Percentiles rank a stretch among this genome's conserved stretches.
Evolutionary conservation across 2,888 invertebrate genomes (phyloP).

Genomic region (Amiota mariae): DNA sequence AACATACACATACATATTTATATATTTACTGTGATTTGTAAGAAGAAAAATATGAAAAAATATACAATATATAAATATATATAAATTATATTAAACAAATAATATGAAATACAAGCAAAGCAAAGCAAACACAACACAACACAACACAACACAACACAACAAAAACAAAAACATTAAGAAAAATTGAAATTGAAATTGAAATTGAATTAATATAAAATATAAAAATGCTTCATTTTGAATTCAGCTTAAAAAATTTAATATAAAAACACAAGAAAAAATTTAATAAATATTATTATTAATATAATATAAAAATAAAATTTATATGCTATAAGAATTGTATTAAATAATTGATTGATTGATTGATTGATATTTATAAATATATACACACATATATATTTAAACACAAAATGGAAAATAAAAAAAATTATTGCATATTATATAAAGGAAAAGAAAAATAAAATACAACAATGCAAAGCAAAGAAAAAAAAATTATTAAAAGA

Average conservation of each 20-base stretch:
- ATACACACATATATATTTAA: not conserved
- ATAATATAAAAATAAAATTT: not conserved
- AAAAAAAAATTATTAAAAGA: not conserved
- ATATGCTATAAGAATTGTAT: not conserved
- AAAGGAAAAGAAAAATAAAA: slow-evolving; percentile 1
- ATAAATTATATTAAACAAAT: slow-evolving; percentile 11
- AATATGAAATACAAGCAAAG: slow-evolving; percentile 41
- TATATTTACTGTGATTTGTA: slow-evolving; percentile 67
- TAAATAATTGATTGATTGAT: not conserved
- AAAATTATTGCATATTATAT: slow-evolving; percentile 3
- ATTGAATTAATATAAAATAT: slow-evolving; percentile 57
- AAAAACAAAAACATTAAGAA: slow-evolving; percentile 32
- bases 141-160: not conserved
- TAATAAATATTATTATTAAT: not conserved
- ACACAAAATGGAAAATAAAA: slow-evolving; percentile 3
- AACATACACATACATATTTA: slow-evolving; percentile 45
- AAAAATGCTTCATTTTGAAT: slow-evolving; percentile 27
- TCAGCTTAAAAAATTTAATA: not conserved
- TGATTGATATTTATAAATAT: not conserved
- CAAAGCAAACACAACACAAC: slow-evolving; percentile 16
- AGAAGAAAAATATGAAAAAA: slow-evolving; percentile 48
- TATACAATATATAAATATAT: no score
- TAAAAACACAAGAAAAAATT: not conserved
- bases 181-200: slow-evolving; percentile 56
- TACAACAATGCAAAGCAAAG: slow-evolving; percentile 6